Evolutionary conservation across 92 coral and sea anemone species (phyloP).

Genomic region (Phenganax stokvisi): DNA sequence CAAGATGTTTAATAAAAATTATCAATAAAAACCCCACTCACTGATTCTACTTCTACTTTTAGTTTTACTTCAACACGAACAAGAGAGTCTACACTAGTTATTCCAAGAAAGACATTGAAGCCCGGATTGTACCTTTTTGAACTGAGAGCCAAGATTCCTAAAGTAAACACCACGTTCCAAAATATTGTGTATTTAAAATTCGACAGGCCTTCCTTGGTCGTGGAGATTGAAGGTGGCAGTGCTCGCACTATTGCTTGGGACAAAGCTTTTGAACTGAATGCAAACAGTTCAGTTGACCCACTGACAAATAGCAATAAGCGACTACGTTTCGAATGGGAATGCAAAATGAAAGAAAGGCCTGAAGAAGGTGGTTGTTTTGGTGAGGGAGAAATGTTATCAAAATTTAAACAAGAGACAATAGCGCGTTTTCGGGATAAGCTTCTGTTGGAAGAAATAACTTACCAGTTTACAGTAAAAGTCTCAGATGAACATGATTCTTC

Average conservation of each 20-base stretch:
- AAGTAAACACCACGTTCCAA: constrained; percentile 41
- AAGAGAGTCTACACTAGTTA: constrained; percentile 57
- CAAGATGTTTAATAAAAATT: neutral
- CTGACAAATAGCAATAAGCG: constrained; percentile 34
- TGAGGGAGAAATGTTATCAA: constrained; percentile 52
- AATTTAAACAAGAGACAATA: constrained; percentile 38
- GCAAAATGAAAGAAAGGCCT: constrained; percentile 31
- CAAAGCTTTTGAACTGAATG: constrained; percentile 50
- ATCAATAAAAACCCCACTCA: no score
- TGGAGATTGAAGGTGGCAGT: constrained; percentile 70
- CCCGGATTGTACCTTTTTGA: constrained; percentile 71
- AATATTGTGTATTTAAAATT: constrained; percentile 61
- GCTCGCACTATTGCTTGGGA: constrained; percentile 71
- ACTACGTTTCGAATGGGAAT: constrained; percentile 61
- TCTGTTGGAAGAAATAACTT: constrained; percentile 59
- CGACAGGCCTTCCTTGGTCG: constrained; percentile 56
- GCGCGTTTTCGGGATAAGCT: constrained; percentile 50
- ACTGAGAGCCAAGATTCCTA: constrained; percentile 45
- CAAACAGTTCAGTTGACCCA: constrained; percentile 66
- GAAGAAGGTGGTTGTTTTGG: constrained; percentile 85
- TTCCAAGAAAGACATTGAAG: constrained; percentile 51
- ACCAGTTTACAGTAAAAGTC: constrained; percentile 54
- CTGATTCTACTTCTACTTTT: neutral
- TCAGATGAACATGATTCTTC: neutral
- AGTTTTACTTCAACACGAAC: constrained; percentile 47